Percentiles rank a stretch among this genome's conserved stretches.
phyloP scores from a whole-genome alignment of 2,113 vertebrate species.

The Macaca fascicularis region DNA sequence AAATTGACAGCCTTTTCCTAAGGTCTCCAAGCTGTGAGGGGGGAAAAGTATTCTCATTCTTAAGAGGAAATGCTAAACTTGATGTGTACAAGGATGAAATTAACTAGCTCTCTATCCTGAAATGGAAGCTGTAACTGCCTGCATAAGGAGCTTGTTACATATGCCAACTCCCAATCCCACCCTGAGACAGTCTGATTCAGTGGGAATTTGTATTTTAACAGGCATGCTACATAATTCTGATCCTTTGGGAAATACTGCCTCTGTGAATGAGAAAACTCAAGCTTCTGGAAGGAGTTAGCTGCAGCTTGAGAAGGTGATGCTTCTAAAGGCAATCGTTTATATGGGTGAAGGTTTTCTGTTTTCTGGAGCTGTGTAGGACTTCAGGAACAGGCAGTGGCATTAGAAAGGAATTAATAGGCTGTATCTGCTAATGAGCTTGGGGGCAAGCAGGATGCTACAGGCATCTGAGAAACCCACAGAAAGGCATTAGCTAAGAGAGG shows the following conservation, averaged over 20 bases:
- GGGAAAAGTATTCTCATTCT: background rate
- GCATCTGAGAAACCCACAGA: background rate
- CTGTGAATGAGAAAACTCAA: background rate
- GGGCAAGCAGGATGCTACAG: background rate
- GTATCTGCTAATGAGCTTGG: background rate
- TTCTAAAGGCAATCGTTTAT: background rate
- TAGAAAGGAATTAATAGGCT: background rate
- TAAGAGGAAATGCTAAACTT: conserved; percentile 27
- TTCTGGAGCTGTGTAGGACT: background rate
- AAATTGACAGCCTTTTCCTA: background rate
- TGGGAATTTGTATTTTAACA: background rate
- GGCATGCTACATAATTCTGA: background rate
- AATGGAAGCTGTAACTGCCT: background rate
- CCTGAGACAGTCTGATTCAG: background rate
- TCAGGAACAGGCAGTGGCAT: background rate
- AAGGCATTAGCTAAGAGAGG: background rate
- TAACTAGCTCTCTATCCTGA: background rate
- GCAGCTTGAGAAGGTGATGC: background rate
- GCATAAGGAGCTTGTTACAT: background rate
- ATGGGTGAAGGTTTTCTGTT: background rate
- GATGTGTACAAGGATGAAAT: background rate
- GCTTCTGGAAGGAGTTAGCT: background rate
- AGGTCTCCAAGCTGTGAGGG: background rate
- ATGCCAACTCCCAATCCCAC: background rate
- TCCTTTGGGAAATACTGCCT: conserved; percentile 21